A percentile compares a stretch with the other conserved stretches of the same genome.
phyloP scores from a whole-genome alignment of 2,797 vertebrate genomes.

The Delichon dasypus region DNA sequence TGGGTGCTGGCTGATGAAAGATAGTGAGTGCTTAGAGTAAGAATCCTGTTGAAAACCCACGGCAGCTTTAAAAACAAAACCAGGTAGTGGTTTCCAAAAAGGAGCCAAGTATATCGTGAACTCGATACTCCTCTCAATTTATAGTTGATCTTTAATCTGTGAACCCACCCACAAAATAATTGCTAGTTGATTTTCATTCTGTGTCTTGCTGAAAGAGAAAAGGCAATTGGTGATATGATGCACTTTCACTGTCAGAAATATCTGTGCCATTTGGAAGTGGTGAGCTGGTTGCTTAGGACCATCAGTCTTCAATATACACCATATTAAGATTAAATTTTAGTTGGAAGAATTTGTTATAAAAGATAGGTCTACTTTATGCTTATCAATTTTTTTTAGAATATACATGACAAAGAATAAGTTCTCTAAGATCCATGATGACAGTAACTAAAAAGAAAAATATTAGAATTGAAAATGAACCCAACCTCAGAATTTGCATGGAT shows the following conservation, averaged over 20 bases:
- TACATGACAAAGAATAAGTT: background rate
- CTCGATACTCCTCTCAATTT: constrained; percentile 9
- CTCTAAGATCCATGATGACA: background rate
- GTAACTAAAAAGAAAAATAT: background rate
- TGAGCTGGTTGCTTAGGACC: background rate
- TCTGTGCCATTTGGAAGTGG: background rate
- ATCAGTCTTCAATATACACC: background rate
- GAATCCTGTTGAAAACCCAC: constrained; percentile 46
- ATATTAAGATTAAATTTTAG: background rate
- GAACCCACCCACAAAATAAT: background rate
- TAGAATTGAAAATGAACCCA: background rate
- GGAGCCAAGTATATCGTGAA: constrained; percentile 7
- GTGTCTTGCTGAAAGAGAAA: constrained; percentile 6
- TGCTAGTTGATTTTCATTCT: background rate
- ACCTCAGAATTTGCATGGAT: background rate
- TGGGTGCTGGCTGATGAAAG: constrained; percentile 40
- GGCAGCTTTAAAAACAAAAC: constrained; percentile 56
- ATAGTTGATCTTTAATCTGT: background rate
- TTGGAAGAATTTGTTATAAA: background rate
- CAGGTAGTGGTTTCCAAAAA: constrained; percentile 19
- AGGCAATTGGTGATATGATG: background rate
- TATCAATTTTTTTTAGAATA: background rate
- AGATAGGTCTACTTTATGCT: background rate
- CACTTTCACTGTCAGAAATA: background rate
- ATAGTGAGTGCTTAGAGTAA: background rate